Conservation (phyloP, 1,140 invertebrate species). For the Chlorops oryzae region DNA sequence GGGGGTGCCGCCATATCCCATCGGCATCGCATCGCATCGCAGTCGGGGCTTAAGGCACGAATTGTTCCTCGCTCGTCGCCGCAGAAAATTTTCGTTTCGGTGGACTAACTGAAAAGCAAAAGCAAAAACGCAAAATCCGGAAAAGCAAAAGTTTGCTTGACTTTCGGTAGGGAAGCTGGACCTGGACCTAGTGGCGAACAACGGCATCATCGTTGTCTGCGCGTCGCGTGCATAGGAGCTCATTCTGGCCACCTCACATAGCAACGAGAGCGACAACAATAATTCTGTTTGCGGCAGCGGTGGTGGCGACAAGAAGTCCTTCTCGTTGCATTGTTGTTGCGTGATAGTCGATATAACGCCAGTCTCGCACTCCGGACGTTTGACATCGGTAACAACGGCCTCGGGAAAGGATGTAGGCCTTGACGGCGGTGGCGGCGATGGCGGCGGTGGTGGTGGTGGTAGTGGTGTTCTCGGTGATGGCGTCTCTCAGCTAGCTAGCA, state of each 20-base stretch:
- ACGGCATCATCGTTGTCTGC: neutral
- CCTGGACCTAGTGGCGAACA: conserved; percentile 20
- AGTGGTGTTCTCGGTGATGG: conserved; percentile 37
- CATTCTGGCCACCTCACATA: conserved; percentile 48
- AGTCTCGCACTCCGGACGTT: conserved; percentile 41
- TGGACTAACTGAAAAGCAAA: no score
- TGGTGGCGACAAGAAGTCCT: conserved; percentile 42
- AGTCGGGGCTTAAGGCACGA: no score
- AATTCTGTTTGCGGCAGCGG: conserved; percentile 23
- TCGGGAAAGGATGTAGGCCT: conserved; percentile 45
- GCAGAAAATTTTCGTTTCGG: no score
- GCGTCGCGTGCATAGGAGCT: no score
- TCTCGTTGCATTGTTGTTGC: conserved; percentile 49
- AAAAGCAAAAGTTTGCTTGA: no score
- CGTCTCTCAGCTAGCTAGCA: conserved; percentile 42
- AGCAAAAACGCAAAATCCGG: no score
- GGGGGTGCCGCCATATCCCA: no score
- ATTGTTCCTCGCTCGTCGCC: no score
- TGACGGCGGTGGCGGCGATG: conserved; percentile 31
- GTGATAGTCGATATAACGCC: conserved; percentile 49
- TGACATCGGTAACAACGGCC: conserved; percentile 48
- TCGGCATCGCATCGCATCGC: no score
- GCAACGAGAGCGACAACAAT: conserved; percentile 24
- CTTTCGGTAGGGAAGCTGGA: no score
- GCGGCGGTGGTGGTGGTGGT: conserved; percentile 48